phyloP scores from a whole-genome alignment of 2,113 vertebrate species.

The Microtus pennsylvanicus region DNA sequence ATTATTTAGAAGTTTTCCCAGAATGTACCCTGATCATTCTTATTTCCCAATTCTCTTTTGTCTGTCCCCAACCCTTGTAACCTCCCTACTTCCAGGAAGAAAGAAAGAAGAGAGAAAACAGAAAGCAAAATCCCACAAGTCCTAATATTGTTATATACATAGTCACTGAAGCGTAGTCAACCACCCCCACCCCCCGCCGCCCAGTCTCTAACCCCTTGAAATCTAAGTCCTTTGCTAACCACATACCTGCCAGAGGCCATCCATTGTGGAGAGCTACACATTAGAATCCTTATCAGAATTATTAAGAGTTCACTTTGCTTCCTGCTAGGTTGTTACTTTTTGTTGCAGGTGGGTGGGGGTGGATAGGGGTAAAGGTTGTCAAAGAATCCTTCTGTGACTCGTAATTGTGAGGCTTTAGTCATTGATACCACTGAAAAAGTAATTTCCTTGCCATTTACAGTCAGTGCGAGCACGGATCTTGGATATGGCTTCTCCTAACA shows the following conservation, averaged over 20 bases:
- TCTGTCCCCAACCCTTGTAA: background rate
- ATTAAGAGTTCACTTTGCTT: background rate
- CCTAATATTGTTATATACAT: background rate
- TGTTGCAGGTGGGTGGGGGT: background rate
- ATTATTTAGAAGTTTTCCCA: background rate
- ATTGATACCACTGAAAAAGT: background rate
- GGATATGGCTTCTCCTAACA: background rate
- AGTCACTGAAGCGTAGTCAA: background rate
- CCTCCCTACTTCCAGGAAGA: background rate
- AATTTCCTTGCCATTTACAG: background rate
- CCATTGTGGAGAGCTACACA: background rate
- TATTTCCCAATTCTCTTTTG: background rate
- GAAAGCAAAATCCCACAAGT: background rate
- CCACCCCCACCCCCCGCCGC: rapidly evolving
- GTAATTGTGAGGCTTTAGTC: background rate
- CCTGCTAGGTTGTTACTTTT: background rate
- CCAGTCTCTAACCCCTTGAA: background rate
- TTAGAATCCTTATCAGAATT: background rate
- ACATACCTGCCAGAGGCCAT: background rate
- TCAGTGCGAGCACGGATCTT: background rate
- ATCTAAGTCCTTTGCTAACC: background rate
- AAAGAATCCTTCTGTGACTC: background rate
- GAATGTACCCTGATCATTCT: background rate
- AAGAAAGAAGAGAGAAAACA: background rate
- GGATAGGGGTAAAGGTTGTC: background rate